Conservation (phyloP, 2,888 invertebrate genomes). For the Chloromyia formosa region DNA sequence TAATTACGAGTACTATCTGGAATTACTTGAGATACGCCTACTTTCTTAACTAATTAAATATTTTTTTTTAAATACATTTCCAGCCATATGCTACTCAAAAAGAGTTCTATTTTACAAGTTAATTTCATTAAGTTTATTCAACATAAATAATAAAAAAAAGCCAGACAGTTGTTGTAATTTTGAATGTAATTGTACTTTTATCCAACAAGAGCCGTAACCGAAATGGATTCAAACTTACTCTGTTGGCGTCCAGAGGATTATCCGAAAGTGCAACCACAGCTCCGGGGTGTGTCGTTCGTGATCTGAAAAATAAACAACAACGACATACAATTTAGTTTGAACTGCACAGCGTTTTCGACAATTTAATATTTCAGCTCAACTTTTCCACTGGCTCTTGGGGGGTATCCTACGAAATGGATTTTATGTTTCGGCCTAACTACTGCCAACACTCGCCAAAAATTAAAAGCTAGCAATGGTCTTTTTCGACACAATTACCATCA, state of each 20-base stretch:
- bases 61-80: too few relatives aligned
- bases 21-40: too few relatives aligned
- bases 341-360: background rate
- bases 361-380: background rate
- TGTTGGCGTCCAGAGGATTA: conserved; percentile 95
- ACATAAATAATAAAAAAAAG: background rate
- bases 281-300: conserved; percentile 95
- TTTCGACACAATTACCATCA: conserved; percentile 20
- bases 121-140: background rate
- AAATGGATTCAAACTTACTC: conserved; percentile 70
- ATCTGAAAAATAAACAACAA: conserved; percentile 68
- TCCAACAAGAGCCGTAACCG: too few relatives aligned
- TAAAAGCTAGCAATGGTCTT: conserved; percentile 8
- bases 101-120: too few relatives aligned
- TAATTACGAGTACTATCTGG: too few relatives aligned
- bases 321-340: conserved; percentile 15
- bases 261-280: conserved; percentile 95
- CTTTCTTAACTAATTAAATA: too few relatives aligned
- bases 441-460: conserved; percentile 14
- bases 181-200: background rate
- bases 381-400: too few relatives aligned
- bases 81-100: too few relatives aligned
- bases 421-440: conserved; percentile 8
- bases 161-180: background rate
- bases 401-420: too few relatives aligned